phyloP scores from a whole-genome alignment of 2,888 invertebrate genomes.

The Drosophila percnosoma region DNA sequence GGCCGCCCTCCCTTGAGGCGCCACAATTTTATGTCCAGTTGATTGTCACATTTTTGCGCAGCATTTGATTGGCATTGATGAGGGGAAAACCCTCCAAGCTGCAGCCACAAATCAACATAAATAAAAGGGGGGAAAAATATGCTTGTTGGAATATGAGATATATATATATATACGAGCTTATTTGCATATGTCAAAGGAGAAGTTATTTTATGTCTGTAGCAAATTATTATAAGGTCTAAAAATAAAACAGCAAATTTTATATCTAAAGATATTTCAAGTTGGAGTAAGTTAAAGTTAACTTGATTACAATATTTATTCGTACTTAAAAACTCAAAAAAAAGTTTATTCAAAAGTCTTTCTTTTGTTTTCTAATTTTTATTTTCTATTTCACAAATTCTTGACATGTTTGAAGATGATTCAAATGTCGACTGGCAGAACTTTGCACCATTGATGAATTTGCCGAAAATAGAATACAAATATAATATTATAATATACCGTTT shows the following conservation, averaged over 20 bases:
- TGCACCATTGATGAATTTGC: background rate
- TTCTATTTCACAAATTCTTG: background rate
- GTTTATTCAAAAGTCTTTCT: background rate
- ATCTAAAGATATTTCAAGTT: background rate
- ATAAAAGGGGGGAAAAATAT: background rate
- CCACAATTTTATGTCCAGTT: conserved; percentile 16
- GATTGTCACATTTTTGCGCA: conserved; percentile 28
- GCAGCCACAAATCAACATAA: background rate
- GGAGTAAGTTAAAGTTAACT: background rate
- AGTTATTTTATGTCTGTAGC: background rate
- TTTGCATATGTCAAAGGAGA: background rate
- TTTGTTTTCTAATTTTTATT: background rate
- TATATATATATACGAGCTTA: background rate
- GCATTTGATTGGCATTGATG: conserved; percentile 35
- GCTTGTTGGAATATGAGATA: background rate
- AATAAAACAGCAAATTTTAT: background rate
- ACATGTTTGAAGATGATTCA: background rate
- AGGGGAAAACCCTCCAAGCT: background rate
- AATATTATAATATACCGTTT: background rate
- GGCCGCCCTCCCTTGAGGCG: background rate
- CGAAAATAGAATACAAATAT: background rate
- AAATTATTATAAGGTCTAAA: background rate
- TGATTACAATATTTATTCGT: background rate
- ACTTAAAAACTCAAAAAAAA: too few relatives aligned
- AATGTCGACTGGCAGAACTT: background rate